phyloP scores from a whole-genome alignment of 2,888 invertebrate species.

The Sinopyrophorus schimmeli region DNA sequence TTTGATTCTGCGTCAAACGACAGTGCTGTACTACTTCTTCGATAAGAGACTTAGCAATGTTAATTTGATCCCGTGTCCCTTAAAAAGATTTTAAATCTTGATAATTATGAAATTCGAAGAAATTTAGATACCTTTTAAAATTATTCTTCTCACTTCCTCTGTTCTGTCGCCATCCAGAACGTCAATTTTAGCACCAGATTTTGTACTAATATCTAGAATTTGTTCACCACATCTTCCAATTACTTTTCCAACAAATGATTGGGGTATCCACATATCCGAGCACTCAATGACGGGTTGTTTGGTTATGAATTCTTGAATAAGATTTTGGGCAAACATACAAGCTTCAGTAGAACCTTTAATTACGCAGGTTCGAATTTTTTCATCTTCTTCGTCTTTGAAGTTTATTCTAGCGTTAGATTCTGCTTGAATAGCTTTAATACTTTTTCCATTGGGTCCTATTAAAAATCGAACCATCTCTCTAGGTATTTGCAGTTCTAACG shows the following conservation, averaged over 20 bases:
- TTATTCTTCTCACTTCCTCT: conserved; percentile 40
- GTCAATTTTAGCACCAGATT: conserved; percentile 73
- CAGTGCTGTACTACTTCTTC: conserved; percentile 68
- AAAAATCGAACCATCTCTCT: conserved; percentile 67
- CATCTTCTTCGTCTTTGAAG: conserved; percentile 62
- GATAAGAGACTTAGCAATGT: conserved; percentile 70
- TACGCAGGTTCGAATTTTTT: conserved; percentile 65
- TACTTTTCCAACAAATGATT: conserved; percentile 69
- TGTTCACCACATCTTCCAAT: conserved; percentile 76
- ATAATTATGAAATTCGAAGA: not conserved
- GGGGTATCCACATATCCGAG: conserved; percentile 69
- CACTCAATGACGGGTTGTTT: conserved; percentile 71
- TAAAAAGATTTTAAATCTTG: conserved; percentile 30
- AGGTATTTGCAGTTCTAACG: conserved; percentile 63
- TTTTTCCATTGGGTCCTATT: conserved; percentile 76
- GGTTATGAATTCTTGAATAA: conserved; percentile 69
- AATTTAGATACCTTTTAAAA: conserved; percentile 45
- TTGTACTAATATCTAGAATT: conserved; percentile 70
- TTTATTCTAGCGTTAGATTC: conserved; percentile 68
- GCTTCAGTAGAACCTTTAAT: conserved; percentile 71
- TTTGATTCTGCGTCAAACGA: conserved; percentile 52
- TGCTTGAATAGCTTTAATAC: conserved; percentile 74
- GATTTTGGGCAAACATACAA: conserved; percentile 71
- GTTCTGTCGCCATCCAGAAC: conserved; percentile 50
- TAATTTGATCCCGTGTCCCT: conserved; percentile 77